Evolutionary conservation across 2,113 vertebrate species (phyloP).

Genomic region (Scomber colias): DNA sequence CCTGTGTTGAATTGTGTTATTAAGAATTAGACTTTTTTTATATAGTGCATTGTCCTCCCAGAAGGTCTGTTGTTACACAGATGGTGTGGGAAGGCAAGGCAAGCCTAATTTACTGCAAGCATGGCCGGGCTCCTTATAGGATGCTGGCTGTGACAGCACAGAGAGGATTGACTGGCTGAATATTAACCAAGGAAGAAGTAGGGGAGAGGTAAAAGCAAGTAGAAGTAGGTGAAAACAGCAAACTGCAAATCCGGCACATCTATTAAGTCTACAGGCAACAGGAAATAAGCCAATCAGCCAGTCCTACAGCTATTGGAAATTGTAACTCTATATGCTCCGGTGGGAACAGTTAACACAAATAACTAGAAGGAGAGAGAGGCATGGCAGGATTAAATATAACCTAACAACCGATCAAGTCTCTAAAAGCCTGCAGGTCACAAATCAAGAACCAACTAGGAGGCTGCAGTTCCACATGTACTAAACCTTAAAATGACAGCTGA

Average conservation of each 20-base stretch:
- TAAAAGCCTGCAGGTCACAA: slow-evolving; percentile 44
- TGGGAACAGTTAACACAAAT: slow-evolving; percentile 56
- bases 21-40: neutral
- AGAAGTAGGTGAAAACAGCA: slow-evolving; percentile 42
- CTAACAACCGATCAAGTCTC: slow-evolving; percentile 19
- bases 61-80: slow-evolving; percentile 38
- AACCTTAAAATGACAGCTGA: slow-evolving; percentile 33
- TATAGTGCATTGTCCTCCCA: slow-evolving; percentile 8
- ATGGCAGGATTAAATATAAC: slow-evolving; percentile 38
- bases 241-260: slow-evolving; percentile 42
- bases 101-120: slow-evolving; percentile 59
- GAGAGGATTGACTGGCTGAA: slow-evolving; percentile 34
- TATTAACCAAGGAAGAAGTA: slow-evolving; percentile 49
- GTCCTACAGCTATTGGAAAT: slow-evolving; percentile 44
- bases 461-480: slow-evolving; percentile 31
- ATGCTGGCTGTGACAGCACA: slow-evolving; percentile 47
- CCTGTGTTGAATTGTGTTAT: neutral
- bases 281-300: slow-evolving; percentile 54
- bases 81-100: slow-evolving; percentile 19
- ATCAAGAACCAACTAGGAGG: slow-evolving; percentile 16
- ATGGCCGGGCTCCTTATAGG: slow-evolving; percentile 28
- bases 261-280: slow-evolving; percentile 41
- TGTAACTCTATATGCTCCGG: slow-evolving; percentile 22
- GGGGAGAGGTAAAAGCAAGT: slow-evolving; percentile 10
- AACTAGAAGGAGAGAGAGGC: slow-evolving; percentile 34